Conservation (phyloP, 2,888 invertebrate species). For the Diploptera punctata region DNA sequence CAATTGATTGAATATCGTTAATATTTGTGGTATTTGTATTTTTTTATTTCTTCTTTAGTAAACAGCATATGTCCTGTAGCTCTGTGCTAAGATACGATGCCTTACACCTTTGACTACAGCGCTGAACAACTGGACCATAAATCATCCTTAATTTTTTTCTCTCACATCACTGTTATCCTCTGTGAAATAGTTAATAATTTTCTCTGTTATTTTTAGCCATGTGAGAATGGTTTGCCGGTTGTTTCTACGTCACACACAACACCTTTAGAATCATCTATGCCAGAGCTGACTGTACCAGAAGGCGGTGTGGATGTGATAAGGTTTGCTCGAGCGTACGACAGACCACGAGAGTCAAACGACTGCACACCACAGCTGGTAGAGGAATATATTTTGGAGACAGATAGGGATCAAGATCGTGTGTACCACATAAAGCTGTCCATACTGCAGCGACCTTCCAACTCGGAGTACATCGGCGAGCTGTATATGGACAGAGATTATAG, state of each 20-base stretch:
- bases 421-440: conserved; percentile 89
- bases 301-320: conserved; percentile 47
- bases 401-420: conserved; percentile 69
- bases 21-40: too few species aligned
- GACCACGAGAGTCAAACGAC: conserved; percentile 69
- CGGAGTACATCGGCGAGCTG: conserved; percentile 87
- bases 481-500: conserved; percentile 87
- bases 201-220: conserved; percentile 26
- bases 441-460: conserved; percentile 84
- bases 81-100: too few species aligned
- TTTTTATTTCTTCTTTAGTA: too few species aligned
- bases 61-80: too few species aligned
- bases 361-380: conserved; percentile 83
- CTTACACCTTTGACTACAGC: too few species aligned
- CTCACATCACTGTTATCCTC: too few species aligned
- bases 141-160: too few species aligned
- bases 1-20: too few species aligned
- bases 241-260: conserved; percentile 15
- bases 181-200: too few species aligned
- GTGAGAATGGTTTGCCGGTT: conserved; percentile 37
- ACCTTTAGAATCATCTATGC: conserved; percentile 34
- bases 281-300: conserved; percentile 42
- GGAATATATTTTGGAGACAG: conserved; percentile 89
- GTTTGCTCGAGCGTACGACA: conserved; percentile 65
- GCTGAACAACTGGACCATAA: too few species aligned